These are phyloP conservation scores for Naso thynnoides DNA, from an alignment of 2,797 vertebrate genomes.

Conservation along the genomic window DNA sequence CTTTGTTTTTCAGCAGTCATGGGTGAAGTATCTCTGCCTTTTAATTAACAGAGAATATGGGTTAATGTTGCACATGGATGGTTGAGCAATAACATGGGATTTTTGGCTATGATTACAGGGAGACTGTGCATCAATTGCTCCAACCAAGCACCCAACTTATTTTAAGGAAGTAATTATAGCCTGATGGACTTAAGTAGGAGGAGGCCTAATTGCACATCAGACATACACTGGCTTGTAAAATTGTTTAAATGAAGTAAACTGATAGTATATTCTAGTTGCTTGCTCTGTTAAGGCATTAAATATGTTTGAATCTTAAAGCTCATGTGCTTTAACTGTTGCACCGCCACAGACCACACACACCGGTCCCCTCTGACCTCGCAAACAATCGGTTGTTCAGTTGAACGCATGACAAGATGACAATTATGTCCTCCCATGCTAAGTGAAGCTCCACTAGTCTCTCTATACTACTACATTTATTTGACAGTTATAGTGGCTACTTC, in stretches of 20 bases:
- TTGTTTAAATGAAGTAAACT: background rate
- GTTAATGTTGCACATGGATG: conserved; percentile 71
- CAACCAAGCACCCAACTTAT: background rate
- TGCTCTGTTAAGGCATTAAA: background rate
- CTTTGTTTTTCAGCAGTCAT: conserved; percentile 72
- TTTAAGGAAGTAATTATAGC: background rate
- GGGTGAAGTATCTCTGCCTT: conserved; percentile 57
- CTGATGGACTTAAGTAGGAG: background rate
- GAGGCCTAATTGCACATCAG: background rate
- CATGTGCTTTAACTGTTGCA: background rate
- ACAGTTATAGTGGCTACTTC: background rate
- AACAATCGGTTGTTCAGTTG: conserved; percentile 27
- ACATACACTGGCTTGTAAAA: background rate
- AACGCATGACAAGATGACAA: conserved; percentile 52
- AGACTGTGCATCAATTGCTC: background rate
- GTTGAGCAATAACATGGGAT: conserved; percentile 45
- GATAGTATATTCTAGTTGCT: background rate
- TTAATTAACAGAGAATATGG: conserved; percentile 65
- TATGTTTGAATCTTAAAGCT: background rate
- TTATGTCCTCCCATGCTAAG: conserved; percentile 51
- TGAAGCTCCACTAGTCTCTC: conserved; percentile 8
- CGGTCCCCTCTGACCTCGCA: conserved; percentile 36
- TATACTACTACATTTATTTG: too few relatives aligned
- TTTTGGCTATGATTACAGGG: conserved; percentile 1
- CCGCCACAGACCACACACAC: conserved; percentile 58